Percentiles rank a stretch among this genome's conserved stretches.
Conservation (phyloP, 1,140 invertebrate species). For the Acromyrmex echinatior region DNA sequence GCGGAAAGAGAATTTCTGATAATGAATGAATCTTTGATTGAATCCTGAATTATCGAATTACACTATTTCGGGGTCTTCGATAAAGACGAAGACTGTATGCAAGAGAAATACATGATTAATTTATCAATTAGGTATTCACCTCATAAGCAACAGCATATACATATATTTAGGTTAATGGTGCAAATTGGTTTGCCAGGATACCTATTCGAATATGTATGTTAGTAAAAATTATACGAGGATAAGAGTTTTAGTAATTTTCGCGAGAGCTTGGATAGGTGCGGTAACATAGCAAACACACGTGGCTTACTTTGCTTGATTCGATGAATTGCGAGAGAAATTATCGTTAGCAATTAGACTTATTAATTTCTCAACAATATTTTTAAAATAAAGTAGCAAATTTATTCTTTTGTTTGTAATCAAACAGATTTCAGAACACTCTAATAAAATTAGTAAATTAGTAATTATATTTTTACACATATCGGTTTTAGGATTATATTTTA, state of each 20-base stretch:
- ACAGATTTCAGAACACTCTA: background rate
- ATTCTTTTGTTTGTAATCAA: constrained; percentile 4
- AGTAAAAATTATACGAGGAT: constrained; percentile 42
- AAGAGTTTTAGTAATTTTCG: constrained; percentile 36
- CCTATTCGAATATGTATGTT: constrained; percentile 47
- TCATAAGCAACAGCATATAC: constrained; percentile 64
- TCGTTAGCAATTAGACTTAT: background rate
- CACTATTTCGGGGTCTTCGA: constrained; percentile 60
- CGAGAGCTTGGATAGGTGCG: constrained; percentile 2
- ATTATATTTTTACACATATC: background rate
- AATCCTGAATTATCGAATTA: constrained; percentile 64
- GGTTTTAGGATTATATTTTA: no score
- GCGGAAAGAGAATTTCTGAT: background rate
- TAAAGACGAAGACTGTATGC: constrained; percentile 42
- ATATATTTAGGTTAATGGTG: constrained; percentile 76
- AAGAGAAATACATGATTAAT: constrained; percentile 64
- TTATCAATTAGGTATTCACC: constrained; percentile 60
- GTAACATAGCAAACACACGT: constrained; percentile 15
- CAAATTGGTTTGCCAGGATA: constrained; percentile 71
- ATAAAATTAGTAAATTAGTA: constrained; percentile 8
- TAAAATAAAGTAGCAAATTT: background rate
- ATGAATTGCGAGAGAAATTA: background rate
- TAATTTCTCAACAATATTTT: background rate
- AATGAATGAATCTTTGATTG: constrained; percentile 66
- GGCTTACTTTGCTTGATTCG: background rate